phyloP scores from a whole-genome alignment of 2,113 vertebrate genomes.

The Taxidea taxus region DNA sequence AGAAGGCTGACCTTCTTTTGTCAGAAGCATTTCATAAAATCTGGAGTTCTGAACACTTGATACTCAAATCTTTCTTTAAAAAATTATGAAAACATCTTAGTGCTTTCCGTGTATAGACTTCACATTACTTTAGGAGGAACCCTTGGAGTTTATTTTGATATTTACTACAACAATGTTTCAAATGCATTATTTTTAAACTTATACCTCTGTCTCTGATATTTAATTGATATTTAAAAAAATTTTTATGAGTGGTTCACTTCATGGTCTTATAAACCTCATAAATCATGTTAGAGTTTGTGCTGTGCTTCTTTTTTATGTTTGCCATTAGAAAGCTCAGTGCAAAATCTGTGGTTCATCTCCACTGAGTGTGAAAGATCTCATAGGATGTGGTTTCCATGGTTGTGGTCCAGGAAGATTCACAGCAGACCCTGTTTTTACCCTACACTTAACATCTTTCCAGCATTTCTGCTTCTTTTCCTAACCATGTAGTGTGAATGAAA shows the following conservation, averaged over 20 bases:
- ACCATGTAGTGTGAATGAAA: background rate
- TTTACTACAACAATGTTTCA: background rate
- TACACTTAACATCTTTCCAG: background rate
- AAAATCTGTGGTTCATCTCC: background rate
- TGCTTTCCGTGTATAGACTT: background rate
- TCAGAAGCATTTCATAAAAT: background rate
- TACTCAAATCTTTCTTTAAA: background rate
- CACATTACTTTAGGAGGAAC: background rate
- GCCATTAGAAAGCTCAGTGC: background rate
- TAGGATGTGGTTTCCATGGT: background rate
- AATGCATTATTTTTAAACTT: background rate
- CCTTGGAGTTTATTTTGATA: background rate
- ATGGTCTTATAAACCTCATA: background rate
- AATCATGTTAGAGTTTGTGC: background rate
- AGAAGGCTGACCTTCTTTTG: background rate
- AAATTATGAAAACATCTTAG: background rate
- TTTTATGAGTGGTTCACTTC: background rate
- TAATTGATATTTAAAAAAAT: background rate
- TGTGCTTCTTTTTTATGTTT: background rate
- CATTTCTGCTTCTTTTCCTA: background rate
- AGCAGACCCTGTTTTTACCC: background rate
- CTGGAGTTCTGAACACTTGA: background rate
- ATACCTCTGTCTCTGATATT: background rate
- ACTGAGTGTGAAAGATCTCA: background rate
- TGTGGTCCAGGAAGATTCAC: background rate